These are phyloP conservation scores for Ammodytes dubius DNA, from an alignment of 2,113 vertebrate species.

Conservation along the genomic window DNA sequence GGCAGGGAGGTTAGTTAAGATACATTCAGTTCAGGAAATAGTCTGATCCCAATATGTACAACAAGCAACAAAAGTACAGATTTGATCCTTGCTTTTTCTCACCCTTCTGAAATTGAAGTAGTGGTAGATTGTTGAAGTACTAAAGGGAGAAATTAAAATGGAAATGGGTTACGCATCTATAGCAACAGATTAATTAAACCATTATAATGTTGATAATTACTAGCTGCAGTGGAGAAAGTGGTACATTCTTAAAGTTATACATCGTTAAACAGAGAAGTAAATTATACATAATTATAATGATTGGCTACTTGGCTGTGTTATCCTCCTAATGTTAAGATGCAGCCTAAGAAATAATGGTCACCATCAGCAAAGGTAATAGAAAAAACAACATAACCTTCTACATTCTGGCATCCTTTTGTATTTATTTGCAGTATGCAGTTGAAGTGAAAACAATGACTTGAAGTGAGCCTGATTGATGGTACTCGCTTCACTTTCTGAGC, in stretches of 20 bases:
- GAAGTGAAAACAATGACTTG: constrained; percentile 24
- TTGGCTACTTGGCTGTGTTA: background rate
- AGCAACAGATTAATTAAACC: background rate
- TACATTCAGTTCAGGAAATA: constrained; percentile 16
- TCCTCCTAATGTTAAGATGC: background rate
- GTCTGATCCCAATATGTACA: background rate
- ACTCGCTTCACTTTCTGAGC: constrained; percentile 46
- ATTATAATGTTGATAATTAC: background rate
- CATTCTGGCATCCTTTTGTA: background rate
- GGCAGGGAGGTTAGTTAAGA: constrained; percentile 26
- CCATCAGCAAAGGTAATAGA: background rate
- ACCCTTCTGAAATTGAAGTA: constrained; percentile 5
- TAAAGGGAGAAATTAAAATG: constrained; percentile 16
- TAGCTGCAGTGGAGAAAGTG: background rate
- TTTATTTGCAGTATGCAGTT: background rate
- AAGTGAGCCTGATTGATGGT: constrained; percentile 51
- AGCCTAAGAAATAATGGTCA: no score
- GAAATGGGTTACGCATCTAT: constrained; percentile 7
- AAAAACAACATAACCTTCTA: background rate
- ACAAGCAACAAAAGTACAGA: background rate
- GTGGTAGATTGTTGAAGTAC: background rate
- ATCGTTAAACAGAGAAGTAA: background rate
- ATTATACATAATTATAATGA: background rate
- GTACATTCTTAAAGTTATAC: background rate
- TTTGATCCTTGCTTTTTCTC: constrained; percentile 26